phyloP scores from a whole-genome alignment of 2,113 vertebrate genomes.

The Chiloscyllium plagiosum region DNA sequence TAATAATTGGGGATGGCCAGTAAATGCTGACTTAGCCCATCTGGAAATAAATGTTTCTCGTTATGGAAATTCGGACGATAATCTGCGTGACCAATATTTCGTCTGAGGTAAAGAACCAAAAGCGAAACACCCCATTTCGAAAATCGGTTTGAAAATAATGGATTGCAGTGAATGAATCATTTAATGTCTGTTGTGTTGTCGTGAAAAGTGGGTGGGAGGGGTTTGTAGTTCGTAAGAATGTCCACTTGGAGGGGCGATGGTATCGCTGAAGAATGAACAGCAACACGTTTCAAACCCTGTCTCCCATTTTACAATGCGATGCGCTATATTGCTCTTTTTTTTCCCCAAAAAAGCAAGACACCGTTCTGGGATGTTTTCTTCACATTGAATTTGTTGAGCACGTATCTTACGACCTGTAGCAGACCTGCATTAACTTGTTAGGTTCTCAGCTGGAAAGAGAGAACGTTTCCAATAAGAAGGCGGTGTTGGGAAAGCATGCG shows the following conservation, averaged over 20 bases:
- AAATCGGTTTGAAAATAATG: neutral
- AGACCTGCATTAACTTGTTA: neutral
- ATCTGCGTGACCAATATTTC: neutral
- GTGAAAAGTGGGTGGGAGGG: neutral
- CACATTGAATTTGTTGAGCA: neutral
- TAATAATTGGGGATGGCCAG: too few species aligned
- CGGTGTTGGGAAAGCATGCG: too few species aligned
- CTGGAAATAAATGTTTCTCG: too few species aligned
- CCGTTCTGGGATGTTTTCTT: neutral
- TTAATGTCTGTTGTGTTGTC: neutral
- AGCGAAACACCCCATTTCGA: neutral
- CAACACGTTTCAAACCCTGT: neutral
- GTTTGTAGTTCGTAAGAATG: neutral
- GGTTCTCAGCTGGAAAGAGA: neutral
- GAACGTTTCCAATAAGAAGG: neutral
- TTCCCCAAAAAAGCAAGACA: too few species aligned
- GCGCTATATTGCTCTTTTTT: neutral
- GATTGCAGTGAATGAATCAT: neutral
- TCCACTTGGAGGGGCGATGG: neutral
- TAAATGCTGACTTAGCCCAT: too few species aligned
- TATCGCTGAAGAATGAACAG: neutral
- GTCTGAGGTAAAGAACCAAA: neutral
- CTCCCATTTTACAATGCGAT: neutral
- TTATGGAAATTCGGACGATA: neutral
- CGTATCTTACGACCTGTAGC: neutral